Percentiles rank a stretch among this genome's conserved stretches.
Conservation (phyloP, 1,140 invertebrate species). For the Sitodiplosis mosellana region DNA sequence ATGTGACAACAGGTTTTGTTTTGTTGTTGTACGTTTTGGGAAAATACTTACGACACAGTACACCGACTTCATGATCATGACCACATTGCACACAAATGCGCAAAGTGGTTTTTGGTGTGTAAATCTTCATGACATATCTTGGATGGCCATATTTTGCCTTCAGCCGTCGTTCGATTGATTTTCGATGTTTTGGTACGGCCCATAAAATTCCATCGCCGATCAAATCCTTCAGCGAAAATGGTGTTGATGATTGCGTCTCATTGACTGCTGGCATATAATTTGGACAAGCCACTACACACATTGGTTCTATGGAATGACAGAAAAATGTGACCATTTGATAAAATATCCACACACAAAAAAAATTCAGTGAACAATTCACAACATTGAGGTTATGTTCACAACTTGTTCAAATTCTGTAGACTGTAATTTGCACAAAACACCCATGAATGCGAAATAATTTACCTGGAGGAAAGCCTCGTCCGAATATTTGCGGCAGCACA, state of each 20-base stretch:
- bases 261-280: not conserved
- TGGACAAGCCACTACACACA: not conserved
- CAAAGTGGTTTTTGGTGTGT: constrained; percentile 52
- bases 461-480: not conserved
- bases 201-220: constrained; percentile 56
- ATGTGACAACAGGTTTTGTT: too few species aligned
- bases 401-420: too few species aligned
- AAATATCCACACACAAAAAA: too few species aligned
- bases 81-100: constrained; percentile 61
- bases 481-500: not conserved
- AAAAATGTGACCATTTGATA: too few species aligned
- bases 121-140: constrained; percentile 34
- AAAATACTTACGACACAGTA: constrained; percentile 54
- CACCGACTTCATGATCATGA: constrained; percentile 51
- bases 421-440: not conserved
- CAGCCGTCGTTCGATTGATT: constrained; percentile 50
- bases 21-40: too few species aligned
- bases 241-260: not conserved
- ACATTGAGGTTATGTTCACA: not conserved
- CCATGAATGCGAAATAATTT: not conserved
- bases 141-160: constrained; percentile 47
- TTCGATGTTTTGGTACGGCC: constrained; percentile 60
- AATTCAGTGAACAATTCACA: too few species aligned
- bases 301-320: too few species aligned
- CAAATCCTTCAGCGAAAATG: constrained; percentile 36